A percentile compares a stretch with the other conserved stretches of the same genome.
Evolutionary conservation across 1,140 invertebrate species (phyloP).

Genomic region (Papilio polyxenes): DNA sequence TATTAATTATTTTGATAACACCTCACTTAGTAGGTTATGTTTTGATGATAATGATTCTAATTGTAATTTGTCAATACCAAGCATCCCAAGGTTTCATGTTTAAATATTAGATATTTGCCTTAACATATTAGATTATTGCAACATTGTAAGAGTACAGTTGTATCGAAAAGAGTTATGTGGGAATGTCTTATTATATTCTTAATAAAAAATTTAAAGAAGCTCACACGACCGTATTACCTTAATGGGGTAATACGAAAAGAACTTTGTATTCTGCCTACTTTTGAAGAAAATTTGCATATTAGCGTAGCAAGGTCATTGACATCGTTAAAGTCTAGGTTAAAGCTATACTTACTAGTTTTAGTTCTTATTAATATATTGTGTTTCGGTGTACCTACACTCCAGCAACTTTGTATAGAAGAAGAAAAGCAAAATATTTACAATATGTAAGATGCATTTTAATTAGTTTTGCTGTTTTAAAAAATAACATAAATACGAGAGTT

Average conservation of each 20-base stretch:
- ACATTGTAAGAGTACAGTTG: constrained; percentile 14
- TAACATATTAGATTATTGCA: constrained; percentile 4
- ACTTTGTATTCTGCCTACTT: constrained; percentile 1
- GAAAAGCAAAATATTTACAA: background rate
- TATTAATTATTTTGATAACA: constrained; percentile 27
- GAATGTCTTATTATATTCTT: constrained; percentile 14
- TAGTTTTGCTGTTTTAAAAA: no score
- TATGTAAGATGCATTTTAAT: background rate
- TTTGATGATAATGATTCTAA: constrained; percentile 31
- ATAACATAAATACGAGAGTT: background rate
- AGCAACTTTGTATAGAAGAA: background rate
- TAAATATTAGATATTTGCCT: background rate
- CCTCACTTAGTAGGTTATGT: constrained; percentile 25
- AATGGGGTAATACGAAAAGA: constrained; percentile 5
- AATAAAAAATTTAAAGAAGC: constrained; percentile 22
- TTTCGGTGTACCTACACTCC: no score
- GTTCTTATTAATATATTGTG: background rate
- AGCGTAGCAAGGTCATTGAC: constrained; percentile 7
- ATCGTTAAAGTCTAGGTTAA: background rate
- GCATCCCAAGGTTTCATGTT: background rate
- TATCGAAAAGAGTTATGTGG: constrained; percentile 23
- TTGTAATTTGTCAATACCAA: constrained; percentile 27
- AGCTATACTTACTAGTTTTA: background rate
- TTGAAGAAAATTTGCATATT: constrained; percentile 5
- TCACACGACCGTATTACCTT: constrained; percentile 9